Conservation (phyloP, 2,888 invertebrate species). For the Apocheima hispidaria region DNA sequence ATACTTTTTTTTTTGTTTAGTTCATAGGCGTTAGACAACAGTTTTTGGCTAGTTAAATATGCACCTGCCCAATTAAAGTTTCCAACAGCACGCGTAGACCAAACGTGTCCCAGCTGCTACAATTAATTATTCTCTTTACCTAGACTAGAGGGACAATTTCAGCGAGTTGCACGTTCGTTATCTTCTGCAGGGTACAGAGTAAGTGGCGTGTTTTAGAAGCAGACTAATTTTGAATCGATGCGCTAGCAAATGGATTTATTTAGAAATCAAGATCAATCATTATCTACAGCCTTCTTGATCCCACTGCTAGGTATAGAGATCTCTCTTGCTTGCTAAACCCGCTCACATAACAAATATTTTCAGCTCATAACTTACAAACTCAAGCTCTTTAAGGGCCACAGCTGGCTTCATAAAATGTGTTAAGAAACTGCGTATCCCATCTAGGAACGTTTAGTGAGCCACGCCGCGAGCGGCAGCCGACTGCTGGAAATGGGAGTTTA, state of each 20-base stretch:
- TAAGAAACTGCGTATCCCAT: slow-evolving; percentile 27
- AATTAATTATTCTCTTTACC: slow-evolving; percentile 41
- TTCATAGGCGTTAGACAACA: not conserved
- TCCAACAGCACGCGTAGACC: slow-evolving; percentile 28
- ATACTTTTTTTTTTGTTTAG: too few relatives aligned
- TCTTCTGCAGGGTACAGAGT: too few relatives aligned
- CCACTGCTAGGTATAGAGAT: too few relatives aligned
- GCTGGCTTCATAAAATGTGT: slow-evolving; percentile 22
- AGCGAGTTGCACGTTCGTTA: slow-evolving; percentile 29
- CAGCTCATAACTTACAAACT: not conserved
- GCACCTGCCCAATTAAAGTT: slow-evolving; percentile 1
- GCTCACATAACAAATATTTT: not conserved
- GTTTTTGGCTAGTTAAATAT: slow-evolving; percentile 3
- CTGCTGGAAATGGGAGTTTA: slow-evolving; percentile 23
- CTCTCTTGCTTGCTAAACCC: too few relatives aligned
- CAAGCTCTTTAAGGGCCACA: not conserved
- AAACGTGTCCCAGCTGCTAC: slow-evolving; percentile 34
- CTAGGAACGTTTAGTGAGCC: slow-evolving; percentile 20
- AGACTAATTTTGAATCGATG: too few relatives aligned
- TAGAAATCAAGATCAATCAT: too few relatives aligned
- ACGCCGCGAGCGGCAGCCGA: slow-evolving; percentile 14
- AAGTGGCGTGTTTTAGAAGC: too few relatives aligned
- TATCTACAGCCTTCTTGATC: too few relatives aligned
- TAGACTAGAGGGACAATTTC: slow-evolving; percentile 29
- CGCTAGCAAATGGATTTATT: too few relatives aligned